Base-by-base conservation (phyloP, 2,113 vertebrate species). In the Nanorana parkeri region DNA sequence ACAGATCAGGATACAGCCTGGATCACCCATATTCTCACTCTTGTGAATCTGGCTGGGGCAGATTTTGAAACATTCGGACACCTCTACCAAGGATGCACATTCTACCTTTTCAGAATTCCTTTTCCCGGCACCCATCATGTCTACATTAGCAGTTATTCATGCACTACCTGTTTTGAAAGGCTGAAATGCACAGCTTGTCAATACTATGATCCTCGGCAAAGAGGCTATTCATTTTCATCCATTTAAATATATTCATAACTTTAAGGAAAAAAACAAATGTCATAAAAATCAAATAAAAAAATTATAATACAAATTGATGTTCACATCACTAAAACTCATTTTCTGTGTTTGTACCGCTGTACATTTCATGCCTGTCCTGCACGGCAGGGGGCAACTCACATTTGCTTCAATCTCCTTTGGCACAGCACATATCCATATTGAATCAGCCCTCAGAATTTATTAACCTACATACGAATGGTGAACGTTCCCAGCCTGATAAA, bases 361-460 rank as follows among this genome's bases (percentile, higher is more conserved):
- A 21, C 74, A 64, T 68, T 68, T 58, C 28, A 56, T 36, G 23
- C n/a, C 54, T 78, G 63, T 78, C 52, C 65, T 41, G 24, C 77
- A 67, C 64, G 23, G 51, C 64, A 58, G 64, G 77, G 52, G 65
- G 65, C 28, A 58, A 10, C 52, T 66, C 32, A 51, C 16, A 78
- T 77, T 77, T 65, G 60, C 36, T 77, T 77, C 52, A 58, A 74
- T 65, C 74, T 77, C 28, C 64, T 68, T 58, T 58, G 52, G 64
- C 51, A 78, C 52, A 23, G 65, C 41, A 68, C 51, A 68, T 17
- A 78, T 80, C 66, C 78, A 80, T 80, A 68, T 61, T 80, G 52
- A 69, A 58, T 58, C 66, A 69, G 64, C 52, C 47, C 6, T 56
- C 19, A 68, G 52, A 78, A 69, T 80, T 47, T 80, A 47, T 69